Evolutionary conservation across 2,113 vertebrate genomes (phyloP), one percentile per base, ranked within the genome.

Genomic region (Albula glossodonta): DNA sequence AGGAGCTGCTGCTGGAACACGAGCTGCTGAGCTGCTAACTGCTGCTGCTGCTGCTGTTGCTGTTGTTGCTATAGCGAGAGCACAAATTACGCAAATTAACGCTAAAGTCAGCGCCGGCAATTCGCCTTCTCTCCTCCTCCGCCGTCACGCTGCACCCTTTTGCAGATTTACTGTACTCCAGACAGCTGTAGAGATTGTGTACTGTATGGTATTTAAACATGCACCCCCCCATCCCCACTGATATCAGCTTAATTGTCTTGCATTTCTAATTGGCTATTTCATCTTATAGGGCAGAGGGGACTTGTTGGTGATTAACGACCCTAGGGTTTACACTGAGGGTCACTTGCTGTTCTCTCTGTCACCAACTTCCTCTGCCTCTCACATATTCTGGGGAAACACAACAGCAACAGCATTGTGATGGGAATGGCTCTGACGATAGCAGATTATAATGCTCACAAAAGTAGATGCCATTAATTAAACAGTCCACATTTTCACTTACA

Each of bases 1-100:
- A 97, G 97, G 86, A 98, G 96, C 88, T 98, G 97, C 94, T 99
- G 97, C 95, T 98, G 97, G 95, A 97, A 97, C 90, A 98, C 93
- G 87, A 97, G 96, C 96, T 98, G 97, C 93, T 97, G 97, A 77
- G 95, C 80, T 83, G 96, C 96, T 93, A 96, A 94, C 93, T 97
- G 96, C 94, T 96, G 94, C 87, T 96, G 95, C 86, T 96, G 93
- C 56, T 93, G 94, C 87, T 93, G 66, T 79, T 78, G 85, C 57
- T 63, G 81, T 51, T 82, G 81, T 70, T 83, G 83, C 83, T 83
- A 84, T 84, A 84, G 60, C 49, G 57, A 84, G 63, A 84, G 83
- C 56, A 84, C 41, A 83, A 87, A 81, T 85, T 89, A 86, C 48
- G 19, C 88, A 85, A 88, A 88, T 88, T 91, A 79, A 89, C 90